Base-by-base conservation (phyloP, 2,888 invertebrate species). In the Caenorhabditis sp. region DNA sequence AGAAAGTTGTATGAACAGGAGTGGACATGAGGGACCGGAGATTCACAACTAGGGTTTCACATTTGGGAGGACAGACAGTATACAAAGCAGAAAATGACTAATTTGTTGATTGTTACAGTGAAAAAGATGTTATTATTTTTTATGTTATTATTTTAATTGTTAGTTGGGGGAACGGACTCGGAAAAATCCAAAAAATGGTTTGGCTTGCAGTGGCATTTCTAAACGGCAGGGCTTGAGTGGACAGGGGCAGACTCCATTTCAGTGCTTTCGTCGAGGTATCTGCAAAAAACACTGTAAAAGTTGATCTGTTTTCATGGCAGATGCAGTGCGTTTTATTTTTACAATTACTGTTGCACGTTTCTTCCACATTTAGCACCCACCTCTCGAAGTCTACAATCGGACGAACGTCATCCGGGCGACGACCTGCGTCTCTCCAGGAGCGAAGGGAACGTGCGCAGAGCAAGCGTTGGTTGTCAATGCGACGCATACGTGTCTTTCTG, bases 321-420 rank as follows among this genome's bases (percentile, higher is more conserved):
- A 51, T 51, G 8, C 22, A 35, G n/a, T 26, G 22, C 47, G 62
- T 9, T 32, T 9, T 32, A 32, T 32, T 4, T 9, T 6, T 32
- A 6, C 4, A 9, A 32, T 32, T 32, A 4, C 32, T 9, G 4
- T 32, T 32, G n/a, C n/a, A n/a, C n/a, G n/a, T n/a, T 32, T 32
- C 32, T 32, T 32, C 32, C 4, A 9, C 32, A 4, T 32, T 6
- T n/a, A n/a, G n/a, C n/a, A 40, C 28, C 22, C 72, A 88, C 80
- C 88, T 82, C 61, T 88, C 88, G 50, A 88, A 85, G 50, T 88
- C 86, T 20, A 87, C 82, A 51, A 88, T 87, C 15, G 88, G 88
- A 22, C 78, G 69, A 2, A 80, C 77, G 62, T 89, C 87, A 37
- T 88, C 86, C 13, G 79, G 53, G 9, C 86, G 77, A 15, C 85